phyloP scores from a whole-genome alignment of 2,888 invertebrate genomes.

The Apeira syringaria region DNA sequence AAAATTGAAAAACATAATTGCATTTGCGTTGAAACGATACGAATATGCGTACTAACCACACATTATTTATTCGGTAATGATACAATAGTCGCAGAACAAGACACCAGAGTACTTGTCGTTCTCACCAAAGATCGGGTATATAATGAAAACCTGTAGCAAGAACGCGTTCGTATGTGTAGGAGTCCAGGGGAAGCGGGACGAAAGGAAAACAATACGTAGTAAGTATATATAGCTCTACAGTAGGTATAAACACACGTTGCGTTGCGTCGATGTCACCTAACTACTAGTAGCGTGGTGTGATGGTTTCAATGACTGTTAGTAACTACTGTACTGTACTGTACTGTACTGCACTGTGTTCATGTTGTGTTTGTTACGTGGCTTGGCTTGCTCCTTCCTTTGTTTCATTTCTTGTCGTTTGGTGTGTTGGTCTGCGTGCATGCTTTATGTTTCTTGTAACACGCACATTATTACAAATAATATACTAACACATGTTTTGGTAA shows the following conservation, averaged over 20 bases:
- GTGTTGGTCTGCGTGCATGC: constrained; percentile 69
- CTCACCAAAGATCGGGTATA: constrained; percentile 76
- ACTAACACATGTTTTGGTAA: constrained; percentile 52
- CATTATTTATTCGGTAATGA: constrained; percentile 68
- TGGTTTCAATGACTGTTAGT: constrained; percentile 58
- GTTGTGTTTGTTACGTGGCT: constrained; percentile 55
- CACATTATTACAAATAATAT: constrained; percentile 33
- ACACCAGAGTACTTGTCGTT: constrained; percentile 57
- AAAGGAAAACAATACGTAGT: constrained; percentile 55
- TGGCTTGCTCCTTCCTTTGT: constrained; percentile 54
- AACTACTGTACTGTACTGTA: constrained; percentile 11
- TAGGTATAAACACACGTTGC: no score
- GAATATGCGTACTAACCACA: constrained; percentile 61
- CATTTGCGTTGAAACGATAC: constrained; percentile 28
- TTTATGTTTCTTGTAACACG: constrained; percentile 37
- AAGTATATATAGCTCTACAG: constrained; percentile 41
- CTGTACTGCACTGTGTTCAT: constrained; percentile 31
- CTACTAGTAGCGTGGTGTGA: constrained; percentile 73
- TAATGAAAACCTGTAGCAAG: constrained; percentile 54
- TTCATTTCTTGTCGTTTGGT: constrained; percentile 56
- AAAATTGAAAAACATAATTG: constrained; percentile 59
- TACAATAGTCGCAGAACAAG: constrained; percentile 69
- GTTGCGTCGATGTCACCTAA: constrained; percentile 66
- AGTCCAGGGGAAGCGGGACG: constrained; percentile 38
- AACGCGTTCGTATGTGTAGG: constrained; percentile 58